These are phyloP conservation scores for Lycia hirtaria DNA, from an alignment of 2,888 invertebrate species.

Conservation along the genomic window DNA sequence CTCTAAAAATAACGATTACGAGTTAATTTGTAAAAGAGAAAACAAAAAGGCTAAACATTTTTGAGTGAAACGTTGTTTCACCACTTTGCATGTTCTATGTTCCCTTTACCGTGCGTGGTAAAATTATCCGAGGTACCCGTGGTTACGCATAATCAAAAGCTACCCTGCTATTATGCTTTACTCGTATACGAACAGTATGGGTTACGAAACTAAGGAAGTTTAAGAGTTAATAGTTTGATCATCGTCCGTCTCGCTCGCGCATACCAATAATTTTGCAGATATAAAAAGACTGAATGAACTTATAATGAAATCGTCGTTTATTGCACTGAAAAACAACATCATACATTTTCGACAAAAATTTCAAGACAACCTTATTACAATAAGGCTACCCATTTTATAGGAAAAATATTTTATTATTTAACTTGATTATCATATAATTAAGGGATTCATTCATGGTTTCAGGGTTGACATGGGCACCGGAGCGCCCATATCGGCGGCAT, in stretches of 20 bases:
- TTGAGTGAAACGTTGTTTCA: slow-evolving; percentile 5
- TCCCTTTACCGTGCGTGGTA: slow-evolving; percentile 30
- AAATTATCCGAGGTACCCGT: slow-evolving; percentile 26
- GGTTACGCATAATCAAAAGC: slow-evolving; percentile 31
- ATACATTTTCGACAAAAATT: too few species aligned
- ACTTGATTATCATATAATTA: too few species aligned
- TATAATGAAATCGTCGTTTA: too few species aligned
- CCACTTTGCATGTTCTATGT: slow-evolving; percentile 8
- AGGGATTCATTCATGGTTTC: too few species aligned
- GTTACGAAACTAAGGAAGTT: background rate
- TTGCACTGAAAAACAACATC: too few species aligned
- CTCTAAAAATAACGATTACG: background rate
- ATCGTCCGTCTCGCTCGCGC: background rate
- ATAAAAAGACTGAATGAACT: too few species aligned
- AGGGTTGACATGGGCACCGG: too few species aligned
- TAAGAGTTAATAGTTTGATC: background rate
- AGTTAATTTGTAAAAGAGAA: background rate
- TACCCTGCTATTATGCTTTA: background rate
- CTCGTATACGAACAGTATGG: slow-evolving; percentile 13
- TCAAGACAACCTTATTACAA: too few species aligned
- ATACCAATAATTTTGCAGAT: too few species aligned
- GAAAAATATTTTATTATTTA: too few species aligned
- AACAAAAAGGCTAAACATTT: background rate
- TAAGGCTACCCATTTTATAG: too few species aligned
- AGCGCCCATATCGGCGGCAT: too few species aligned